Base-by-base conservation (phyloP, 2,113 vertebrate genomes). In the Mesocricetus auratus region DNA sequence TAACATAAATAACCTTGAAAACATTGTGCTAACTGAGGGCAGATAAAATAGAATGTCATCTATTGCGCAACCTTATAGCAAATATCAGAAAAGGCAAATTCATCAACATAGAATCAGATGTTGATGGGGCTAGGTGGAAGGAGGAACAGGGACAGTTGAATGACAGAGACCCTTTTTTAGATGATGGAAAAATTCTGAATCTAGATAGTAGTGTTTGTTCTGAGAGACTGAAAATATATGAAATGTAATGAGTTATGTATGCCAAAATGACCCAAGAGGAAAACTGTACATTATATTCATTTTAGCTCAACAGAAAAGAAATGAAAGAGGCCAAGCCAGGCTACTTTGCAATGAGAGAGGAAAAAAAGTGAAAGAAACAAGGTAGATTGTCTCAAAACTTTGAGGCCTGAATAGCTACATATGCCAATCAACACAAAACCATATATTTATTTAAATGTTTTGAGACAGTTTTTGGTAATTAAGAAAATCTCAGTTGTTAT, bases 291-390 rank as follows among this genome's bases (percentile, higher is more conserved):
- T 56, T 56, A 45, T 5, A 1, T 42, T 6, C 21, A n/a, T 92
- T 94, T 92, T 73, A 92, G 11, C n/a, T 53, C 22, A 75, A 45
- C 10, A 68, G 64, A 75, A 82, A 64, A 83, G 17, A 90, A 68
- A 60, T 19, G 7, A 10, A 87, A 50, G 77, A 83, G 60, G 73
- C 93, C 16, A 69, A 85, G 17, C 7, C 47, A 90, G 79, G 50
- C 42, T 29, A n/a, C 68, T 92, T 66, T 94, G 64, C 79, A 60
- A 69, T 22, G 1, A 78, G n/a, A 71, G 56, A 1, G 13, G 3
- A 21, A 53, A 33, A 39, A 42, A 91, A 77, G 77, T 36, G 53
- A 78, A 91, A 89, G 56, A 88, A 94, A 88, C 33, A 45, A 78
- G 5, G 7, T 9, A 47, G 15, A n/a, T 9, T 62, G 77, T 15